Base-by-base conservation (phyloP, 2,888 invertebrate genomes). In the Noctuana brunneofusca region DNA sequence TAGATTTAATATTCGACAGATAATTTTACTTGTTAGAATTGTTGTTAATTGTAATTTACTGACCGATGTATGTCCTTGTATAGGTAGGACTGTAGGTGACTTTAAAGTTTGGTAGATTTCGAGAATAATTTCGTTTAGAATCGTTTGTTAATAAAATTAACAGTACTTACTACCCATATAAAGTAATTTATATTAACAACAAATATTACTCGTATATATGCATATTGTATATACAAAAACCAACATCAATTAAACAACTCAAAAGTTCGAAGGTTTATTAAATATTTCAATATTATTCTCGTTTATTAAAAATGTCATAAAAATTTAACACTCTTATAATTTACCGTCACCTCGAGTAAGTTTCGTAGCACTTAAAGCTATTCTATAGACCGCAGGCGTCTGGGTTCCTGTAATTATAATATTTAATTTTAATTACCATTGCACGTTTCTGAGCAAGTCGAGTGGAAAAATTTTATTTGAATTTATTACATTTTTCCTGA, bases 381-480 rank as follows among this genome's bases (percentile, higher is more conserved):
- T 55, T 62, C 62, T 55, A 55, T 55, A 43, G 18, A 55, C 55
- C 55, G 62, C 49, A 54, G 55, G 62, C 62, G 38, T 49, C 48
- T 41, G 38, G 16, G 55, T 30, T 48, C 24, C 55, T 48, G 62
- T 62, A 62, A 62, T 62, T 62, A 62, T 62, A 55, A 49, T 55
- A 55, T 55, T 62, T 62, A 62, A 52, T 41, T 62, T 55, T 62
- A 62, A 55, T 62, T 55, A 27, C 55, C 54, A 49, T 55, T 62
- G 35, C 30, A 62, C 20, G 43, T 62, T 62, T 62, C 55, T 62
- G 49, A 49, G 55, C 38, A 49, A 41, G 60, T 30, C 38, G 54
- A 35, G 48, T 49, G 41, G 62, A 24, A 22, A 46, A 54, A 54
- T 54, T 53, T 30, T 60, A 35, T 35, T 54, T 16, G 12, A 24